Evolutionary conservation across 2,797 vertebrate genomes (phyloP).

Genomic region (Anniella stebbinsi): DNA sequence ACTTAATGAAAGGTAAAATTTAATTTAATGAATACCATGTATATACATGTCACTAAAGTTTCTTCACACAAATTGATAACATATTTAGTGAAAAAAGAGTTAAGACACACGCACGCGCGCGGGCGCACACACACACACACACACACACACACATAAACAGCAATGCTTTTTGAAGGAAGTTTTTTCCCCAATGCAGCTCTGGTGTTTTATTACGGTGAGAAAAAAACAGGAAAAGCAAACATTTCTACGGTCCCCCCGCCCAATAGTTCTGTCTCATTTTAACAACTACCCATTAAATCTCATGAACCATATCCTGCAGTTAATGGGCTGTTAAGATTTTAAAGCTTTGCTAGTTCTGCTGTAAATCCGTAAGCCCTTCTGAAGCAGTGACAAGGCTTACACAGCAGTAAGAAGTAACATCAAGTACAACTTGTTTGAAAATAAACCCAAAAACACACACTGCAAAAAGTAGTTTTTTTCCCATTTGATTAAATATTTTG

Average conservation of each 20-base stretch:
- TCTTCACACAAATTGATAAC: conserved; percentile 42
- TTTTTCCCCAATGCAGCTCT: conserved; percentile 11
- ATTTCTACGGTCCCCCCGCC: conserved; percentile 54
- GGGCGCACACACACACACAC: conserved; percentile 48
- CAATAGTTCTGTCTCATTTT: conserved; percentile 71
- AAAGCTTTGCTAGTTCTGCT: conserved; percentile 73
- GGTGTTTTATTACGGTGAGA: not conserved
- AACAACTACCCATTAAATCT: conserved; percentile 75
- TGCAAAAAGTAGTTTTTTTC: not conserved
- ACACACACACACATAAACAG: conserved; percentile 36
- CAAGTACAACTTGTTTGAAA: not conserved
- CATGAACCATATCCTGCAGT: conserved; percentile 73
- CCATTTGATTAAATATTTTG: conserved; percentile 16
- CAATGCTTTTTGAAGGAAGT: conserved; percentile 28
- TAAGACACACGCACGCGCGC: too few species aligned
- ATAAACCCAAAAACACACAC: not conserved
- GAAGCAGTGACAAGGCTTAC: conserved; percentile 63
- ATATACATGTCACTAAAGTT: conserved; percentile 49
- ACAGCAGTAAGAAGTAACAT: conserved; percentile 45
- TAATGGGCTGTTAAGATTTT: conserved; percentile 76
- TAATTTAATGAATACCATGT: conserved; percentile 54
- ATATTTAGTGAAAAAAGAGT: conserved; percentile 52
- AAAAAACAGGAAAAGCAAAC: conserved; percentile 29
- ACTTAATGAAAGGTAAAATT: conserved; percentile 56
- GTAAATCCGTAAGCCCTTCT: conserved; percentile 69